phyloP scores from a whole-genome alignment of 92 coral and sea anemone species.

The Zoanthus sansibaricus region DNA sequence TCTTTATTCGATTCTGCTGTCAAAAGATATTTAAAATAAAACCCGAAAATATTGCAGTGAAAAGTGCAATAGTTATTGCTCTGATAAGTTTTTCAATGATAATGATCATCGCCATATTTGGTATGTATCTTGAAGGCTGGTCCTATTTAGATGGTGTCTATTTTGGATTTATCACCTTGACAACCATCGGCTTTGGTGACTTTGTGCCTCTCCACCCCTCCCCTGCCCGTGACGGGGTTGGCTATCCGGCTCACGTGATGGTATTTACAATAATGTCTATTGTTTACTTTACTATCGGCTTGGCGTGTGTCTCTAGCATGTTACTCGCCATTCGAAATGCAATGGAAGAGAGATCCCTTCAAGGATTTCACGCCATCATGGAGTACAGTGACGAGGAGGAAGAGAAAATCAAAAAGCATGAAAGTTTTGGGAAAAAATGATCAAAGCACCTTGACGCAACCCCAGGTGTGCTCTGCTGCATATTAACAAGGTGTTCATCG shows the following conservation, averaged over 20 bases:
- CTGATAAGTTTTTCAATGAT: slow-evolving; percentile 79
- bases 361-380: slow-evolving; percentile 85
- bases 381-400: slow-evolving; percentile 77
- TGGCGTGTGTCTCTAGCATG: slow-evolving; percentile 95
- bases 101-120: slow-evolving; percentile 86
- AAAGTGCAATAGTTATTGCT: slow-evolving; percentile 76
- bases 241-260: slow-evolving; percentile 85
- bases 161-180: slow-evolving; percentile 96
- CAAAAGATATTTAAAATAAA: slow-evolving; percentile 64
- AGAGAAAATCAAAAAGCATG: slow-evolving; percentile 5
- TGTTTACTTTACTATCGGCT: slow-evolving; percentile 91
- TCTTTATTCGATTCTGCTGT: slow-evolving; percentile 60
- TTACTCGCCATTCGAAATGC: slow-evolving; percentile 92
- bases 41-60: slow-evolving; percentile 71
- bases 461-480: too few species aligned
- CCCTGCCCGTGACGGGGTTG: slow-evolving; percentile 84
- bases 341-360: slow-evolving; percentile 91
- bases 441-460: too few species aligned
- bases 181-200: slow-evolving; percentile 98
- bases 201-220: slow-evolving; percentile 99
- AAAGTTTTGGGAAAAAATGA: not conserved
- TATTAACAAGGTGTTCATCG: too few species aligned
- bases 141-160: slow-evolving; percentile 90
- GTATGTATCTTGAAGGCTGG: slow-evolving; percentile 90
- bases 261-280: slow-evolving; percentile 90